Conservation (phyloP, 2,888 invertebrate genomes). For the Julus scandinavius region DNA sequence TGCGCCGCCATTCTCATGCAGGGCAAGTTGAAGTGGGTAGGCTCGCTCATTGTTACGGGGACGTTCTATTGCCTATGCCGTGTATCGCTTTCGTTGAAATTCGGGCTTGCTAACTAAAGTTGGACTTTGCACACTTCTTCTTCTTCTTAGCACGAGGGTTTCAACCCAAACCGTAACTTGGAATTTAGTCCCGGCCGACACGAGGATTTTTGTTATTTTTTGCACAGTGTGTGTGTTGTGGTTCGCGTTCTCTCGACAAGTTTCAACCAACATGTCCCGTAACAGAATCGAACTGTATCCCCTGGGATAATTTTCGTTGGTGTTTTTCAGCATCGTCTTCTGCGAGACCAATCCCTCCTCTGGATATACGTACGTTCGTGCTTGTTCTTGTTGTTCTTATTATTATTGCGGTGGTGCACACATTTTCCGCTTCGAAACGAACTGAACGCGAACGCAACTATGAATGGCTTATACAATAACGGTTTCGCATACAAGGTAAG, state of each 20-base stretch:
- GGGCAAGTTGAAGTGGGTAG: conserved; percentile 26
- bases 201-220: background rate
- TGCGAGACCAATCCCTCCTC: background rate
- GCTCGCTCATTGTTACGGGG: background rate
- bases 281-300: conserved; percentile 47
- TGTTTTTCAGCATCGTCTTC: background rate
- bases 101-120: background rate
- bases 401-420: background rate
- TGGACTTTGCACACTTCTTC: background rate
- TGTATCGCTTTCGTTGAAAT: conserved; percentile 14
- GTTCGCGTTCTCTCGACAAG: background rate
- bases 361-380: conserved; percentile 30
- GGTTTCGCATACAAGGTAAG: conserved; percentile 45
- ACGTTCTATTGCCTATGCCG: background rate
- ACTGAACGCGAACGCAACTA: background rate
- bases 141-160: background rate
- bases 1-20: background rate
- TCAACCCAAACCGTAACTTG: background rate
- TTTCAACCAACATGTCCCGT: conserved; percentile 7
- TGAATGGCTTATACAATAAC: conserved; percentile 37
- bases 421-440: background rate
- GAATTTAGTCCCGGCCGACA: no score
- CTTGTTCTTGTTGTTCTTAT: background rate
- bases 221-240: background rate
- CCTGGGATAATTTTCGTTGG: conserved; percentile 31